Evolutionary conservation across 1,140 invertebrate species (phyloP).

Genomic region (Bombus sibiricus): DNA sequence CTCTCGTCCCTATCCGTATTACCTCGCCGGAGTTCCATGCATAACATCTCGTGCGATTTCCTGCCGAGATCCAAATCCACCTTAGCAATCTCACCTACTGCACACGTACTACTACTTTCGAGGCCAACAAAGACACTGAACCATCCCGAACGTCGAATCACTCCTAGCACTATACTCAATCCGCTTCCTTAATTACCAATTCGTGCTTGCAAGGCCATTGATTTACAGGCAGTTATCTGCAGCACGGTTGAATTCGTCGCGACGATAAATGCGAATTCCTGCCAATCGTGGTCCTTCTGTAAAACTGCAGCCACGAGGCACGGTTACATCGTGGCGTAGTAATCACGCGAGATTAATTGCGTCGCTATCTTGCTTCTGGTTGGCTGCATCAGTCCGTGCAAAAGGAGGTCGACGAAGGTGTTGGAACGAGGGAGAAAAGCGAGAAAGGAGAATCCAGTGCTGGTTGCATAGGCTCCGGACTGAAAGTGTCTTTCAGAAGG

Average conservation of each 20-base stretch:
- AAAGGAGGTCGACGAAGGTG: neutral
- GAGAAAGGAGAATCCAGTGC: neutral
- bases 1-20: neutral
- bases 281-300: neutral
- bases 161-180: neutral
- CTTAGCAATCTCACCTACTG: neutral
- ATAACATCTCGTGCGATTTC: neutral
- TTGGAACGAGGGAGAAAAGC: neutral
- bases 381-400: neutral
- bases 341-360: constrained; percentile 47
- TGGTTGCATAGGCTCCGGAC: neutral
- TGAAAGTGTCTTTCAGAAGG: neutral
- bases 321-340: constrained; percentile 2
- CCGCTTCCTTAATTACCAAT: constrained; percentile 3
- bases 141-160: neutral
- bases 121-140: neutral
- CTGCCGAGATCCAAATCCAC: neutral
- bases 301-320: constrained; percentile 9
- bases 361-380: constrained; percentile 13
- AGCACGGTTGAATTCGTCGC: constrained; percentile 2
- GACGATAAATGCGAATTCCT: neutral
- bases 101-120: neutral
- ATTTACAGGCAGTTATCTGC: constrained; percentile 23
- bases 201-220: neutral
- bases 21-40: neutral